Evolutionary conservation across 2,113 vertebrate species (phyloP), one percentile per base, ranked within the genome.

Genomic region (Gymnorhina tibicen): DNA sequence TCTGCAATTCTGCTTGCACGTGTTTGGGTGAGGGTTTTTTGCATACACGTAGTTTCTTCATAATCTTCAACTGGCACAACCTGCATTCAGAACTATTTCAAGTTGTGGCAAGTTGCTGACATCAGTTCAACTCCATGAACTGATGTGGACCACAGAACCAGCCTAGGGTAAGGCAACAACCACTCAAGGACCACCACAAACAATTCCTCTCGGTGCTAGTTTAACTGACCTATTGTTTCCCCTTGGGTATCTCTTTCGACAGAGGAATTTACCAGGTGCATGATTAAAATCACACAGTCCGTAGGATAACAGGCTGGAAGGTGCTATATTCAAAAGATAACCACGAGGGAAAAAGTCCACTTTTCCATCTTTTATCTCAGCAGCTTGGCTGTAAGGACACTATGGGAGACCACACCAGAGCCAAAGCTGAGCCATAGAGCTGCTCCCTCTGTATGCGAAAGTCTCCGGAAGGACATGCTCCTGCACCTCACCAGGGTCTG

Each of bases 281-380:
- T 7, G 6, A 56, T n/a, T 58, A 64, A 59, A 85, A 68, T 41
- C 28, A 49, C 19, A 35, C 1, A 27, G 23, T 21, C 32, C 32
- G 66, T 1, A 49, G 13, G 10, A 3, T 67, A 94, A 62, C 16
- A 50, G 24, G 20, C 23, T 60, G 23, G 27, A 84, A 70, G 18
- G 13, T 19, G 27, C 30, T 63, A 21, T 6, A 49, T 15, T 68
- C 19, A 62, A 47, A 88, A 82, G 11, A 9, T 52, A 59, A 20
- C 11, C 15, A 26, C 1, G 6, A 7, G 4, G 1, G 2, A 41
- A 64, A 11, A 44, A 28, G 5, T 24, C 18, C 10, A 39, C 2
- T 56, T 60, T 28, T 39, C 20, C 24, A 35, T 42, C 13, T 39
- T 67, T 84, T 44, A 21, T n/a, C 19, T 79, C 39, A 80, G 41